phyloP scores from a whole-genome alignment of 2,113 vertebrate genomes.

The Burhinus bistriatus region DNA sequence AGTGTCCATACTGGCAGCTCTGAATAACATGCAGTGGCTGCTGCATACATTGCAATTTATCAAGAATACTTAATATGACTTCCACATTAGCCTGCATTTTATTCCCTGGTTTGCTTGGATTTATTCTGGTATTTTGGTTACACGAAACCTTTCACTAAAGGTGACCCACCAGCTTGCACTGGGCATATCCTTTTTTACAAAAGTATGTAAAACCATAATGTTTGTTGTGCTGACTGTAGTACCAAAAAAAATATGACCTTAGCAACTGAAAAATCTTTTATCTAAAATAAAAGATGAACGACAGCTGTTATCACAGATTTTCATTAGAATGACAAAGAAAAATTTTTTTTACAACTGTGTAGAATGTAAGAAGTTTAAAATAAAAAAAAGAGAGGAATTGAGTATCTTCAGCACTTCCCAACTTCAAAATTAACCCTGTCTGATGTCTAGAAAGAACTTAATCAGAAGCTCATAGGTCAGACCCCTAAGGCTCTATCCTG shows the following conservation, averaged over 20 bases:
- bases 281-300: not conserved
- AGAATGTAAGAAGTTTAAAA: not conserved
- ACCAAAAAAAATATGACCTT: not conserved
- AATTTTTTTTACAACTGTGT: not conserved
- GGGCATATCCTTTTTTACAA: slow-evolving; percentile 19
- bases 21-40: not conserved
- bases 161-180: slow-evolving; percentile 12
- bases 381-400: not conserved
- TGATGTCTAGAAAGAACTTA: not conserved
- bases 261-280: not conserved
- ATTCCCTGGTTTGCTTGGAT: not conserved
- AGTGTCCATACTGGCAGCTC: not conserved
- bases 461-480: not conserved
- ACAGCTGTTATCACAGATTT: not conserved
- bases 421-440: not conserved
- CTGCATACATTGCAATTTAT: not conserved
- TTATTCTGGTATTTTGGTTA: slow-evolving; percentile 31
- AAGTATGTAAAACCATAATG: not conserved
- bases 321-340: not conserved
- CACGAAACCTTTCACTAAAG: slow-evolving; percentile 5
- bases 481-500: not conserved
- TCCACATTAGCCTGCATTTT: not conserved
- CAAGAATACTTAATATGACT: not conserved
- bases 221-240: not conserved
- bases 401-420: not conserved